A percentile compares a stretch with the other conserved stretches of the same genome.
phyloP scores from a whole-genome alignment of 2,797 vertebrate genomes.

The Pampus argenteus region DNA sequence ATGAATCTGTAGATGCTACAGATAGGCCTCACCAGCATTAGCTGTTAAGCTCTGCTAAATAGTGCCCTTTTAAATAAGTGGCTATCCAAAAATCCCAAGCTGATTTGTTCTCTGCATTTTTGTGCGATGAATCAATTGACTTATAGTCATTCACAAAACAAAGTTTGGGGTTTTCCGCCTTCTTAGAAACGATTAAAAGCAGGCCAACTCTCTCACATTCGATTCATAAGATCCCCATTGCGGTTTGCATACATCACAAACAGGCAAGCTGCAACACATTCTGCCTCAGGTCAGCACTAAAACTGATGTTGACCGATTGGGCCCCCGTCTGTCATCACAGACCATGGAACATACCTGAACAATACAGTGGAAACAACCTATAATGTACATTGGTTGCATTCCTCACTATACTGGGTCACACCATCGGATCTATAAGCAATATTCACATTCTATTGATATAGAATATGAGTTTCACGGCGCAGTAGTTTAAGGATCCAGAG shows the following conservation, averaged over 20 bases:
- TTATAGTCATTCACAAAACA: constrained; percentile 11
- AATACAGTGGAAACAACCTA: constrained; percentile 10
- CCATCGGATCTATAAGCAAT: neutral
- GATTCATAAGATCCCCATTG: constrained; percentile 20
- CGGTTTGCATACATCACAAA: constrained; percentile 49
- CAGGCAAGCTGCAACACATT: constrained; percentile 65
- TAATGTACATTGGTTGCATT: constrained; percentile 25
- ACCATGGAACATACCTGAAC: constrained; percentile 50
- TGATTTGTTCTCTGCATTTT: constrained; percentile 28
- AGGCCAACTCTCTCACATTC: constrained; percentile 22
- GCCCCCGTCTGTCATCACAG: constrained; percentile 52
- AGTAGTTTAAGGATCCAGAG: too few species aligned
- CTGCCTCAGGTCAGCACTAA: constrained; percentile 58
- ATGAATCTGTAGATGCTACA: constrained; percentile 33
- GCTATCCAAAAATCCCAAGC: constrained; percentile 18
- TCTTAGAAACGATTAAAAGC: constrained; percentile 38
- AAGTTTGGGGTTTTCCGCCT: constrained; percentile 20
- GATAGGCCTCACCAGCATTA: constrained; percentile 41
- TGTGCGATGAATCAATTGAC: constrained; percentile 32
- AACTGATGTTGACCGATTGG: constrained; percentile 51
- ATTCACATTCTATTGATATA: neutral
- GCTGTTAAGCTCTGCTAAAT: constrained; percentile 10
- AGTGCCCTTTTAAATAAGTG: constrained; percentile 36
- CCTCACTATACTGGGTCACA: neutral
- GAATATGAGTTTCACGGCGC: neutral